Conservation (phyloP, 2,797 vertebrate genomes). For the Falco concolor region DNA sequence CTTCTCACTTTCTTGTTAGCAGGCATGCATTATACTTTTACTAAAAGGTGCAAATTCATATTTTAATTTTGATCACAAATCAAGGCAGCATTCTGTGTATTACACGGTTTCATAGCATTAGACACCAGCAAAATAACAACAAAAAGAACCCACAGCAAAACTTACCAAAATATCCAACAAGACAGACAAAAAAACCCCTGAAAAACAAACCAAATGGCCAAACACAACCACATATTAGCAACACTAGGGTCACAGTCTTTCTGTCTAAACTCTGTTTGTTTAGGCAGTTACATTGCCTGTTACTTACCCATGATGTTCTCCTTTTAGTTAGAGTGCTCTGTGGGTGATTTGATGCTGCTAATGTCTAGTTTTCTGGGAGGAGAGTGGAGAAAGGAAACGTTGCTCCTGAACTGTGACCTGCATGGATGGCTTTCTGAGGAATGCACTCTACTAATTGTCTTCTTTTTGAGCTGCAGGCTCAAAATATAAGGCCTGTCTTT, state of each 20-base stretch:
- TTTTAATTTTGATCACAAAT: not conserved
- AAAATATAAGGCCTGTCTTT: not conserved
- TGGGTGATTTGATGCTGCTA: conserved; percentile 18
- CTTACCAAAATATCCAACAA: not conserved
- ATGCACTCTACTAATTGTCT: conserved; percentile 30
- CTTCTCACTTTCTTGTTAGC: not conserved
- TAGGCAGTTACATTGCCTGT: conserved; percentile 19
- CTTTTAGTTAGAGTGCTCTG: conserved; percentile 43
- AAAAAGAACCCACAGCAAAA: not conserved
- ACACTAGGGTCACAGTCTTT: not conserved
- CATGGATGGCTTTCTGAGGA: conserved; percentile 15
- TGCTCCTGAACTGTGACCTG: conserved; percentile 35
- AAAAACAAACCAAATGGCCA: not conserved
- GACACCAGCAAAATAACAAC: not conserved
- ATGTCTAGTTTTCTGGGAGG: conserved; percentile 32
- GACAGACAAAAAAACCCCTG: not conserved
- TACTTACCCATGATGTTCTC: conserved; percentile 47
- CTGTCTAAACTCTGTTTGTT: conserved; percentile 42
- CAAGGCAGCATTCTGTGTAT: not conserved
- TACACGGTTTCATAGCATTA: not conserved
- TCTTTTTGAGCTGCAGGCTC: conserved; percentile 8
- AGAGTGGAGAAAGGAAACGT: conserved; percentile 33
- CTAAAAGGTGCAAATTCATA: not conserved
- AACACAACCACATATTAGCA: not conserved
- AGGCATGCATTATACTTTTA: not conserved